Evolutionary conservation across 1,140 invertebrate species (phyloP).

Genomic region (Bursaphelenchus mucronatus): DNA sequence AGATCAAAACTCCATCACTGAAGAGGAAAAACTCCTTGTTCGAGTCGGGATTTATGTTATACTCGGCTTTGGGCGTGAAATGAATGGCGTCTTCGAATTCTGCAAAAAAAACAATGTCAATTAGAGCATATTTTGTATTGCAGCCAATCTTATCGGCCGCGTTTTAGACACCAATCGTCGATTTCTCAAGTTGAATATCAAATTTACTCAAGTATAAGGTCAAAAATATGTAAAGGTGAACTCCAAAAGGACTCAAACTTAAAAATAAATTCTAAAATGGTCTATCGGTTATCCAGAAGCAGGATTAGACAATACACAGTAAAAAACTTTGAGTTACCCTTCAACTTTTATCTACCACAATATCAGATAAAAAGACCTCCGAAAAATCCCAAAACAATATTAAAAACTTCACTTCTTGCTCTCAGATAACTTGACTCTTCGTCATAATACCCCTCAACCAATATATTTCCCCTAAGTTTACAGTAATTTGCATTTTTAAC

Average conservation of each 20-base stretch:
- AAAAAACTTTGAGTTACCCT: not conserved
- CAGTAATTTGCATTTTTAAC: not conserved
- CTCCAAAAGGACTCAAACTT: too few relatives aligned
- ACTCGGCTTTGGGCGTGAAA: slow-evolving; percentile 7
- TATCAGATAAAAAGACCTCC: too few relatives aligned
- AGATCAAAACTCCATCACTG: slow-evolving; percentile 28
- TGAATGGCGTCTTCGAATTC: slow-evolving; percentile 31
- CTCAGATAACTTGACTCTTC: too few relatives aligned
- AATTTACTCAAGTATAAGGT: not conserved
- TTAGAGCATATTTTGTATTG: not conserved
- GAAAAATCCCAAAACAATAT: too few relatives aligned
- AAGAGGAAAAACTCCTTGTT: slow-evolving; percentile 27
- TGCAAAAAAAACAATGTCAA: not conserved
- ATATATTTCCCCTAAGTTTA: too few relatives aligned
- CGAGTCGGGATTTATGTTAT: slow-evolving; percentile 4
- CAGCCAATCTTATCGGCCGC: too few relatives aligned
- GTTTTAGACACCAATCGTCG: too few relatives aligned
- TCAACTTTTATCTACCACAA: too few relatives aligned
- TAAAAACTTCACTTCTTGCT: too few relatives aligned
- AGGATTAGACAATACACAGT: not conserved
- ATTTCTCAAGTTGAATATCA: too few relatives aligned
- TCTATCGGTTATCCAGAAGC: not conserved
- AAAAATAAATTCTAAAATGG: too few relatives aligned
- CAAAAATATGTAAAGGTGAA: not conserved
- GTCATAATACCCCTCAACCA: too few relatives aligned